Conservation (phyloP, 2,888 invertebrate genomes). For the Heteropelma amictum region DNA sequence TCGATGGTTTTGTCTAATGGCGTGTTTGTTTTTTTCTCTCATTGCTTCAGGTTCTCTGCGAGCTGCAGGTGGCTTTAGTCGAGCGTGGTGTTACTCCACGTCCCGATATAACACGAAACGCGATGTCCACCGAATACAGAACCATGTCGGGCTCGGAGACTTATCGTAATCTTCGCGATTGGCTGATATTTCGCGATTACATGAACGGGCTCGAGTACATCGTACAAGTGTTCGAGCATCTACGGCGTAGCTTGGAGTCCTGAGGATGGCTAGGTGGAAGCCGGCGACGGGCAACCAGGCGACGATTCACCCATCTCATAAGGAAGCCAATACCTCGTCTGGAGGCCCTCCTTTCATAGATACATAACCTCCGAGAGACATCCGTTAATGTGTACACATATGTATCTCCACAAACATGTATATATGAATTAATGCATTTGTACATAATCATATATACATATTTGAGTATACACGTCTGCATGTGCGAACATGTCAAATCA, state of each 20-base stretch:
- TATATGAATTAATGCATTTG: not conserved
- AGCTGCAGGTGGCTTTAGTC: conserved; percentile 82
- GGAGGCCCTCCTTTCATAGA: conserved; percentile 59
- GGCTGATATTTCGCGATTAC: conserved; percentile 83
- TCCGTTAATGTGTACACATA: not conserved
- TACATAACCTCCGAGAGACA: conserved; percentile 7
- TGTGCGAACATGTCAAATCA: not conserved
- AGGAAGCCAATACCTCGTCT: conserved; percentile 61
- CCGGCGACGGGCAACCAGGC: conserved; percentile 67
- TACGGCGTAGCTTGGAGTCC: conserved; percentile 68
- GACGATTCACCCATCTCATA: conserved; percentile 66
- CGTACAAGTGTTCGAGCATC: conserved; percentile 78
- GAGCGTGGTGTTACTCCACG: conserved; percentile 70
- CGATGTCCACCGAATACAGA: conserved; percentile 77
- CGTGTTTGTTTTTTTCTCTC: not conserved
- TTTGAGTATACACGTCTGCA: not conserved
- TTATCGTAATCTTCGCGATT: conserved; percentile 80
- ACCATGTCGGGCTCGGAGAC: conserved; percentile 69
- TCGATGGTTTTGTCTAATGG: not conserved
- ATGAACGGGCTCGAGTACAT: conserved; percentile 82
- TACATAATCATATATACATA: not conserved
- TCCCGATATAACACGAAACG: conserved; percentile 77
- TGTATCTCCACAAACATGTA: not conserved
- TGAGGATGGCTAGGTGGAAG: conserved; percentile 72
- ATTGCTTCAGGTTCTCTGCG: conserved; percentile 83